Evolutionary conservation across 2,113 vertebrate species (phyloP).

Genomic region (Promerops cafer): DNA sequence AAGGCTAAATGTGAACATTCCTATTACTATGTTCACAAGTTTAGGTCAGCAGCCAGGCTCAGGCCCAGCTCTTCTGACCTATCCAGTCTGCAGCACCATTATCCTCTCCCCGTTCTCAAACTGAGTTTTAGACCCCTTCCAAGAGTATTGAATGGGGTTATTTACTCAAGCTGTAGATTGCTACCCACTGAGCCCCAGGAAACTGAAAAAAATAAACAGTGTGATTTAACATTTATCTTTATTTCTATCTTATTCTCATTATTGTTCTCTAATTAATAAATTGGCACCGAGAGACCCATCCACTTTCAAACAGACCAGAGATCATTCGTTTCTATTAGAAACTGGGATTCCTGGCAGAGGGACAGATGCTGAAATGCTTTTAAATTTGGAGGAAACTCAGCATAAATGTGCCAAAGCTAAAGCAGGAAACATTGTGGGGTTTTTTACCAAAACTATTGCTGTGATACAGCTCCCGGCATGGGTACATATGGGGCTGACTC

Average conservation of each 20-base stretch:
- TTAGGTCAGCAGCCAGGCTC: rapidly evolving
- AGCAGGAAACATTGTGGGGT: neutral
- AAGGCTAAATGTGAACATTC: neutral
- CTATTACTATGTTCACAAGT: neutral
- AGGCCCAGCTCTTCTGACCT: neutral
- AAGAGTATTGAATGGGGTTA: neutral
- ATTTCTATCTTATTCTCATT: constrained; percentile 9
- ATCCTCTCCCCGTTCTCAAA: neutral
- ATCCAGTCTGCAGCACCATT: neutral
- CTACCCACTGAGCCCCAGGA: neutral
- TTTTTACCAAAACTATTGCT: neutral
- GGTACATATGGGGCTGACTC: rapidly evolving
- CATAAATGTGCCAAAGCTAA: neutral
- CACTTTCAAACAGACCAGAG: constrained; percentile 7
- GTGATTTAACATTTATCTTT: neutral
- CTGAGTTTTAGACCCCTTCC: neutral
- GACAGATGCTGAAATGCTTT: neutral
- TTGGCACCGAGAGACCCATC: neutral
- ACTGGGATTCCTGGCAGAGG: neutral
- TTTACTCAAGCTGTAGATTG: neutral
- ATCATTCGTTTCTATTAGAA: neutral
- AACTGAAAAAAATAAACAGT: neutral
- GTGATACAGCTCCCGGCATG: neutral
- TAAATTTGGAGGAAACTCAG: neutral
- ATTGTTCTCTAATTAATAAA: neutral